Evolutionary conservation across 2,113 vertebrate species (phyloP).

Genomic region (Cochlearius cochlearius): DNA sequence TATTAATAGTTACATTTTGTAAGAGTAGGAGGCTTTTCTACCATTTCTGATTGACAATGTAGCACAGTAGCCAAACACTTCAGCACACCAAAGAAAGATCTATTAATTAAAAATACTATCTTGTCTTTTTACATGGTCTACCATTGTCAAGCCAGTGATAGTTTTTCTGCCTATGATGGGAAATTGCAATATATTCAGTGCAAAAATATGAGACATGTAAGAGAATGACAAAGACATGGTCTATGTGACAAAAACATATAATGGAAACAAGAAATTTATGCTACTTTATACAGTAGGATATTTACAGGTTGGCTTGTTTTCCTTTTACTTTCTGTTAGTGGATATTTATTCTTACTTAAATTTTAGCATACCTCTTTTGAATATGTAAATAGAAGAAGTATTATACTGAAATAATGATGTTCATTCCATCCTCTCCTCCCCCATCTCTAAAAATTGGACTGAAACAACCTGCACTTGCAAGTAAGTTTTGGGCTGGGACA

Average conservation of each 20-base stretch:
- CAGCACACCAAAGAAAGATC: background rate
- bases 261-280: background rate
- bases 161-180: background rate
- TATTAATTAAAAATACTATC: background rate
- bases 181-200: background rate
- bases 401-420: background rate
- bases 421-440: background rate
- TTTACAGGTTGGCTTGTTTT: background rate
- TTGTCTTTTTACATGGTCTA: background rate
- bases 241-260: background rate
- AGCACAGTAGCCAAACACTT: background rate
- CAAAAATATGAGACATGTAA: background rate
- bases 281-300: background rate
- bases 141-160: background rate
- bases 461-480: background rate
- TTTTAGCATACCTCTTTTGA: background rate
- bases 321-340: background rate
- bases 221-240: background rate
- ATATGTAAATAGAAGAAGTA: background rate
- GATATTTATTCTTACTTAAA: background rate
- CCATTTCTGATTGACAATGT: background rate
- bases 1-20: background rate
- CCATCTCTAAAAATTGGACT: background rate
- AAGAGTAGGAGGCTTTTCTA: background rate
- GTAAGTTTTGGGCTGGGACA: background rate